Evolutionary conservation across 1,140 invertebrate genomes (phyloP).

Genomic region (Meloidogyne floridensis): DNA sequence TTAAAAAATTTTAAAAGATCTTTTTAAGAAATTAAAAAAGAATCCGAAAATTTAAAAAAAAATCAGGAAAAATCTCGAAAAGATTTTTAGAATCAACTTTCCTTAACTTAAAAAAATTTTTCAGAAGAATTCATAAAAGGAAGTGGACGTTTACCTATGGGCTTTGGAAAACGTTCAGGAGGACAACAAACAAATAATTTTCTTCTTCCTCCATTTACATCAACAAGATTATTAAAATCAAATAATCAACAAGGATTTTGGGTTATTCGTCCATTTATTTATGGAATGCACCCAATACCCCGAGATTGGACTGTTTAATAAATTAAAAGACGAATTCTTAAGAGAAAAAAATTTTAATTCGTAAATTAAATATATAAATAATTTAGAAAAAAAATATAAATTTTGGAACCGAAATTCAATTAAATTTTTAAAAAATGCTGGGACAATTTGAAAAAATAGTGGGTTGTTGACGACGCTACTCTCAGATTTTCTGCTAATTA

Average conservation of each 20-base stretch:
- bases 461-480: too few species aligned
- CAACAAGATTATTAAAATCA: not conserved
- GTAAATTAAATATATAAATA: too few species aligned
- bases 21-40: not conserved
- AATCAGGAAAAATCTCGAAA: not conserved
- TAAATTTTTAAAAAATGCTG: too few species aligned
- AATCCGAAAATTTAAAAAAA: not conserved
- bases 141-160: slow-evolving; percentile 11
- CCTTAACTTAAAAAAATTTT: not conserved
- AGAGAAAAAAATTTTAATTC: not conserved
- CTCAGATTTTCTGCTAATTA: too few species aligned
- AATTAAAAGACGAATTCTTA: not conserved
- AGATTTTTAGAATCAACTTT: too few species aligned
- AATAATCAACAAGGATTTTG: not conserved
- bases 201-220: not conserved
- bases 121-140: slow-evolving; percentile 18
- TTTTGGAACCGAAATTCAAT: too few species aligned
- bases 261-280: slow-evolving; percentile 7
- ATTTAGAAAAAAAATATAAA: not conserved
- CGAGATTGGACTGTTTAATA: not conserved
- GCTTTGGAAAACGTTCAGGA: slow-evolving; percentile 1
- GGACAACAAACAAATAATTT: not conserved
- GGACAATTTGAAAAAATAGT: too few species aligned
- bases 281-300: not conserved
- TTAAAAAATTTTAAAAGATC: too few species aligned